phyloP scores from a whole-genome alignment of 2,888 invertebrate genomes.

The Eristalis intricaria region DNA sequence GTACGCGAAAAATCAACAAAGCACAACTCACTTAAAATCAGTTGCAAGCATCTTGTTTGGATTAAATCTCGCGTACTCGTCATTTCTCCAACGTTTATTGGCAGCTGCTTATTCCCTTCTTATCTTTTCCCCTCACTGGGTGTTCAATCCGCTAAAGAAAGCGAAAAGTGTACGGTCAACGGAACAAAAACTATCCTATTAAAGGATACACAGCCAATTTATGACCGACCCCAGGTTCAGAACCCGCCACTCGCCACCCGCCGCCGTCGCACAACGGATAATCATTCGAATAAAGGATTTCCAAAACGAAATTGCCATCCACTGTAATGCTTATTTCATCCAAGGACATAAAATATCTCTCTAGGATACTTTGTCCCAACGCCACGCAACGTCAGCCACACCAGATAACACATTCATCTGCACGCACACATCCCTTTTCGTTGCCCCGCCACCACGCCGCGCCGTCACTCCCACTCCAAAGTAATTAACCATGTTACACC shows the following conservation, averaged over 20 bases:
- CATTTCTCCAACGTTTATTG: neutral
- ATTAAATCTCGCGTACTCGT: neutral
- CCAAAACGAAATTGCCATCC: constrained; percentile 42
- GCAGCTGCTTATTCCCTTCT: neutral
- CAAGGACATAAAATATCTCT: constrained; percentile 32
- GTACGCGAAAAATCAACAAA: no score
- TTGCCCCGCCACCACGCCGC: neutral
- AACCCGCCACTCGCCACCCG: neutral
- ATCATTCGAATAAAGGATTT: constrained; percentile 64
- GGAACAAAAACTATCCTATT: neutral
- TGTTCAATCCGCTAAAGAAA: neutral
- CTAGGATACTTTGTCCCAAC: constrained; percentile 33
- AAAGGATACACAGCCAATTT: neutral
- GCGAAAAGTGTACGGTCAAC: neutral
- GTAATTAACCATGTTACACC: constrained; percentile 68
- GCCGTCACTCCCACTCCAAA: constrained; percentile 44
- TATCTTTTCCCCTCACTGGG: neutral
- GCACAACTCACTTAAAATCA: neutral
- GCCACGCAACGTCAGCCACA: neutral
- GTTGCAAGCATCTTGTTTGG: neutral
- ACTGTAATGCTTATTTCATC: constrained; percentile 41
- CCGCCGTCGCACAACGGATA: neutral
- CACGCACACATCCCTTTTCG: constrained; percentile 38
- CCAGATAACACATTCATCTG: constrained; percentile 33
- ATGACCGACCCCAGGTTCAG: neutral